Evolutionary conservation across 2,113 vertebrate genomes (phyloP), one percentile per base, ranked within the genome.

Genomic region (Labeo catla): DNA sequence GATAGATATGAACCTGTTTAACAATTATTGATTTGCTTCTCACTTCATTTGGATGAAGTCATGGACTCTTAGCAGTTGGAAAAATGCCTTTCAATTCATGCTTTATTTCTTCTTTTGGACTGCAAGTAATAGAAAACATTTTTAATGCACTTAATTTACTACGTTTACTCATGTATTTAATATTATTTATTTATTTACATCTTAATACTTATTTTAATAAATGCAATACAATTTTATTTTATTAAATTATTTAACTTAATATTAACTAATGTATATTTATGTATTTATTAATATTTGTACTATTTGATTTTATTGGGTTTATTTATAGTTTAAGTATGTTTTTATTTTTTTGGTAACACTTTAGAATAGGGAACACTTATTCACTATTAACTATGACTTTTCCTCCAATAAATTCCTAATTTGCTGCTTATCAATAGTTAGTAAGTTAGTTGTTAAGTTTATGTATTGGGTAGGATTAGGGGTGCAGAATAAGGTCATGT

Each of bases 11-110:
- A 72, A 6, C 68, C n/a, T 76, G 57, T 66, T 50, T 76, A 57
- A 13, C 84, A 74, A 74, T 66, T 54, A 84, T 76, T 85, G 43
- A 68, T 54, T 84, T 84, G 49, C 84, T 81, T 68, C 36, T 57
- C 16, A 47, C 59, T 81, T 85, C 15, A 19, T 43, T 52, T 45
- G 76, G 43, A 87, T 80, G 19, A 47, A 43, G 45, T 65, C 21
- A 43, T 70, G 66, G 66, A 70, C 23, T 57, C 76, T 54, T 73
- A 34, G 19, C 39, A 84, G 16, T 72, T 43, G 66, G 68, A 72
- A 21, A 72, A 39, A 19, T 12, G 15, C 12, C 6, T 15, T 12
- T 15, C 28, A 7, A 23, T 36, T 13, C n/a, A 63, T 34, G 28
- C 12, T 66, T 66, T 28, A 28, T 65, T 65, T 10, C 13, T 13